Conservation (phyloP, 2,113 vertebrate genomes). For the Rhinichthys klamathensis region DNA sequence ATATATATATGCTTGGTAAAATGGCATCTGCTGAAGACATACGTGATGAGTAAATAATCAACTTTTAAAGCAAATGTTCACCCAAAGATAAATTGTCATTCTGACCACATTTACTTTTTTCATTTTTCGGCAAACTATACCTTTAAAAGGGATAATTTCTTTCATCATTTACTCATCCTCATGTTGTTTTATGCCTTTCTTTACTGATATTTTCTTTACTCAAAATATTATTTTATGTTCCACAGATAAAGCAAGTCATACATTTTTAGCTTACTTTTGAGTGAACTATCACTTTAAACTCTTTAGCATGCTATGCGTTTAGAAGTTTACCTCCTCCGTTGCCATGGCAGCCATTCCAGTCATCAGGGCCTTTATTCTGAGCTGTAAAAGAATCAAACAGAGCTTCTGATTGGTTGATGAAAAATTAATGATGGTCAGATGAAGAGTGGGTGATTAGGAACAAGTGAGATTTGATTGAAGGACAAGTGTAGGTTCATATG, state of each 20-base stretch:
- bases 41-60: not conserved
- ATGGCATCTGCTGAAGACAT: not conserved
- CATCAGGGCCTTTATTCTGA: conserved; percentile 90
- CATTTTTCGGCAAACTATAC: not conserved
- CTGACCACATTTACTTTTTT: not conserved
- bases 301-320: not conserved
- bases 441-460: not conserved
- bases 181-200: not conserved
- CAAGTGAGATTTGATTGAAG: not conserved
- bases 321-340: conserved; percentile 83
- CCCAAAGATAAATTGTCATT: not conserved
- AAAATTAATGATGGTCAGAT: not conserved
- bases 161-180: not conserved
- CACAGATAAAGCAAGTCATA: not conserved
- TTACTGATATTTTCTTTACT: not conserved
- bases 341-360: conserved; percentile 94
- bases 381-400: conserved; percentile 66
- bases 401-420: not conserved
- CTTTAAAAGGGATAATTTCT: not conserved
- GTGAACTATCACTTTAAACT: not conserved
- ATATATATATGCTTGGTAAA: not conserved
- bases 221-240: not conserved
- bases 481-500: not conserved
- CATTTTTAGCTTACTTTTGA: not conserved
- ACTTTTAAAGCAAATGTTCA: not conserved